Evolutionary conservation across 2,888 invertebrate genomes (phyloP), one percentile per base, ranked within the genome.

Genomic region (Adelphocoris suturalis): DNA sequence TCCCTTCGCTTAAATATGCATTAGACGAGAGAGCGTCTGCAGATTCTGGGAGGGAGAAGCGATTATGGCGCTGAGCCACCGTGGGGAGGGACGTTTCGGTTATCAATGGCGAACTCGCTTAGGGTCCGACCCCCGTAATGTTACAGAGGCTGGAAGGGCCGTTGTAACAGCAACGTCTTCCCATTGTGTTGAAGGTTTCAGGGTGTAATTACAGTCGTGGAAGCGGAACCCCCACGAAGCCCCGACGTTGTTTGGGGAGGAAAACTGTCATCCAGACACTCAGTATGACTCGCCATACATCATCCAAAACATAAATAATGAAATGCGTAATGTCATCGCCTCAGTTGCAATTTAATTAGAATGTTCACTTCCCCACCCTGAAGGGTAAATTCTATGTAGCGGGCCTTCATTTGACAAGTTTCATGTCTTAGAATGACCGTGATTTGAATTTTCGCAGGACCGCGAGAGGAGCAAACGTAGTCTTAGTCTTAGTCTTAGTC

Each of bases 1-100:
- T 68, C 68, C 19, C 46, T 78, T 78, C 78, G 78, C 78, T 78
- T 78, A 78, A 78, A 78, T 78, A 78, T 78, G 78, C 78, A 78
- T 78, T 78, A 78, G 78, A 28, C 78, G n/a, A 14, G 78, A 78
- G 68, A 78, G 78, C 19, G 78, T 78, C 78, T 14, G 78, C 78
- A 78, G 78, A 46, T 78, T 78, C 78, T 9, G 23, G 46, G 78
- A 78, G 76, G 57, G 76, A 23, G 46, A 12, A 12, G 16, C 78
- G 78, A 47, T 47, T 78, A 78, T 46, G 78, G 16, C 37, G 78
- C 78, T 46, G 46, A 47, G 78, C 23, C 16, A 76, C 76, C 57
- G 52, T 12, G 52, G 16, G 14, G 57, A 57, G 57, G n/a, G 68
- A 23, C 12, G 61, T 61, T 19, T 23, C 11, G 19, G 68, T 68